These are phyloP conservation scores for Diceros bicornis DNA, from an alignment of 2,797 vertebrate genomes.

Conservation along the genomic window DNA sequence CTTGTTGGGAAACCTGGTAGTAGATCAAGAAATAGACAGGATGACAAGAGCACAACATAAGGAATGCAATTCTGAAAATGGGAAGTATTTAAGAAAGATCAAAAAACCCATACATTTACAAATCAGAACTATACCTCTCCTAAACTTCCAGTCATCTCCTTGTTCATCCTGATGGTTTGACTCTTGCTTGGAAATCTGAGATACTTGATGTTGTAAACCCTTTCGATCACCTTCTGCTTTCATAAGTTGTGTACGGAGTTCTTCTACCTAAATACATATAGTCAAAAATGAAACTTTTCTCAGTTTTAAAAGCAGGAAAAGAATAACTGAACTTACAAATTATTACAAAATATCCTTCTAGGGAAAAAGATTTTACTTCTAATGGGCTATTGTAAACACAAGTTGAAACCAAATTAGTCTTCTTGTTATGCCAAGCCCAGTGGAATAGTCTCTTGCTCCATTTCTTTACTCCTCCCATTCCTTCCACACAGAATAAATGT, in stretches of 20 bases:
- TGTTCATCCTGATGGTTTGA: constrained; percentile 88
- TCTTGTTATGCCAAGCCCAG: background rate
- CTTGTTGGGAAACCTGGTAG: background rate
- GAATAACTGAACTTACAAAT: background rate
- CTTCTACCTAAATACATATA: constrained; percentile 92
- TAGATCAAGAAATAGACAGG: background rate
- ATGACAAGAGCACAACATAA: background rate
- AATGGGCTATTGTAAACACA: background rate
- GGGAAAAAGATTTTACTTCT: background rate
- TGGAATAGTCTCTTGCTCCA: background rate
- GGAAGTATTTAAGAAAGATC: background rate
- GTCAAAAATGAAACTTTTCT: constrained; percentile 65
- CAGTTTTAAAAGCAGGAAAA: constrained; percentile 37
- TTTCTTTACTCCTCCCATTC: constrained; percentile 18
- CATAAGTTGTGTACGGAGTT: constrained; percentile 92
- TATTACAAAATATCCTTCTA: constrained; percentile 17
- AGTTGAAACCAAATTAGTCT: background rate
- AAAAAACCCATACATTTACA: background rate
- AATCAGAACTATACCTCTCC: constrained; percentile 86
- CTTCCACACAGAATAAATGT: background rate
- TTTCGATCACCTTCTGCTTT: constrained; percentile 91
- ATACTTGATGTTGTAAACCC: constrained; percentile 91
- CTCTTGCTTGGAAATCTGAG: constrained; percentile 86
- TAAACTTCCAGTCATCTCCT: constrained; percentile 87
- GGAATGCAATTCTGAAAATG: background rate